A percentile compares a stretch with the other conserved stretches of the same genome.
Conservation (phyloP, 2,888 invertebrate species). For the Oligia strigilis region DNA sequence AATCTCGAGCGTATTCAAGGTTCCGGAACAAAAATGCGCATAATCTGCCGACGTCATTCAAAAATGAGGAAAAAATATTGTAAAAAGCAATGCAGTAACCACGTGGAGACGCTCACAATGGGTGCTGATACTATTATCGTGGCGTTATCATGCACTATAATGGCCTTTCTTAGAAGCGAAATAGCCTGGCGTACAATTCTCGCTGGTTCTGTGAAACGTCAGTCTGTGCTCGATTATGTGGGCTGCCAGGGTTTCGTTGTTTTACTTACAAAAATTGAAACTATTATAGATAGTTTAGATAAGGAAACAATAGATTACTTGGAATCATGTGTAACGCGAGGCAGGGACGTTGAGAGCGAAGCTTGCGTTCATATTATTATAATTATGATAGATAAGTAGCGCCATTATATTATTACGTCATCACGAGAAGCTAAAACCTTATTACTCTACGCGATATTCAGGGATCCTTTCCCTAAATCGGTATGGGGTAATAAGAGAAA, state of each 20-base stretch:
- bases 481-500: no score
- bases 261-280: slow-evolving; percentile 56
- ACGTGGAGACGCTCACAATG: slow-evolving; percentile 71
- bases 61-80: slow-evolving; percentile 64
- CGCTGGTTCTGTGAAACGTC: slow-evolving; percentile 82
- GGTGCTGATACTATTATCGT: slow-evolving; percentile 83
- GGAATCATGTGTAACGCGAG: slow-evolving; percentile 30
- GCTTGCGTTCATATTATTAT: not conserved
- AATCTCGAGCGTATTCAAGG: slow-evolving; percentile 57
- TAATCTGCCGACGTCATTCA: slow-evolving; percentile 51
- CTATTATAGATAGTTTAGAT: slow-evolving; percentile 59
- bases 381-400: not conserved
- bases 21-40: slow-evolving; percentile 51
- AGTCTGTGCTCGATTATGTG: slow-evolving; percentile 76
- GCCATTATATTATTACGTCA: not conserved
- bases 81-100: slow-evolving; percentile 69
- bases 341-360: not conserved
- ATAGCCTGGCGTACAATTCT: slow-evolving; percentile 82
- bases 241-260: slow-evolving; percentile 58
- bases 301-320: slow-evolving; percentile 51
- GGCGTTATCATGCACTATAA: slow-evolving; percentile 83
- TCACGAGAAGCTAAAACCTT: not conserved
- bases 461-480: no score
- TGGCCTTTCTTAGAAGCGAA: slow-evolving; percentile 81
- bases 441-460: no score